These are phyloP conservation scores for Oophaga pumilio DNA, from an alignment of 2,113 vertebrate genomes.

Conservation along the genomic window DNA sequence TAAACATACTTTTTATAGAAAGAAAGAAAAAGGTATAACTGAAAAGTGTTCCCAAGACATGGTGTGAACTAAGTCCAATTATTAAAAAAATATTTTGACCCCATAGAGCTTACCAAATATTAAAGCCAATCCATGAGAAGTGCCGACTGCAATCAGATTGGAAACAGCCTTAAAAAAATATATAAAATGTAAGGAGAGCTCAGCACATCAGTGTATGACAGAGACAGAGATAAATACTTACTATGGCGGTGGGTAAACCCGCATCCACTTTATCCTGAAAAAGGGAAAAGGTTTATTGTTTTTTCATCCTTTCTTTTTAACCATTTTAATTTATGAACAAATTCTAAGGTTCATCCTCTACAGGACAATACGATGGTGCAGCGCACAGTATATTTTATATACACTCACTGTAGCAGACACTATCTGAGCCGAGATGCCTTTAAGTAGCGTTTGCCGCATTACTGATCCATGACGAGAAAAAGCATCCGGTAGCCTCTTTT, in stretches of 20 bases:
- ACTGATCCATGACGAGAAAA: constrained; percentile 87
- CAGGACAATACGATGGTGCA: neutral
- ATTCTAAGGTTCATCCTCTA: neutral
- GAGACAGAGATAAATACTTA: constrained; percentile 72
- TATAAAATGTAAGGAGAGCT: neutral
- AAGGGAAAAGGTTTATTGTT: neutral
- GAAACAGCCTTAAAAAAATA: constrained; percentile 81
- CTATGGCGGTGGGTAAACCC: constrained; percentile 94
- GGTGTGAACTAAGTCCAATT: neutral
- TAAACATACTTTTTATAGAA: no score
- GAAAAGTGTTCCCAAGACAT: no score
- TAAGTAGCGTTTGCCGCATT: constrained; percentile 85
- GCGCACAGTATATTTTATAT: neutral
- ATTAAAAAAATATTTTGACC: neutral
- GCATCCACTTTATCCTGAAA: constrained; percentile 96
- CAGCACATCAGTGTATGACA: neutral
- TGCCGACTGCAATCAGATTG: constrained; percentile 94
- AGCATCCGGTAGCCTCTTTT: constrained; percentile 75
- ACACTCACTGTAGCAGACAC: constrained; percentile 91
- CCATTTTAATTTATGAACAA: neutral
- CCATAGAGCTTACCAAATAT: constrained; percentile 87
- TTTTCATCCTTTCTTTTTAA: no score
- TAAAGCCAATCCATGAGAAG: constrained; percentile 92
- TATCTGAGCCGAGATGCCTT: constrained; percentile 96
- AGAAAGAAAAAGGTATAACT: no score